These are phyloP conservation scores for Hesperophylax magnus DNA, from an alignment of 1,140 invertebrate genomes.

Conservation along the genomic window DNA sequence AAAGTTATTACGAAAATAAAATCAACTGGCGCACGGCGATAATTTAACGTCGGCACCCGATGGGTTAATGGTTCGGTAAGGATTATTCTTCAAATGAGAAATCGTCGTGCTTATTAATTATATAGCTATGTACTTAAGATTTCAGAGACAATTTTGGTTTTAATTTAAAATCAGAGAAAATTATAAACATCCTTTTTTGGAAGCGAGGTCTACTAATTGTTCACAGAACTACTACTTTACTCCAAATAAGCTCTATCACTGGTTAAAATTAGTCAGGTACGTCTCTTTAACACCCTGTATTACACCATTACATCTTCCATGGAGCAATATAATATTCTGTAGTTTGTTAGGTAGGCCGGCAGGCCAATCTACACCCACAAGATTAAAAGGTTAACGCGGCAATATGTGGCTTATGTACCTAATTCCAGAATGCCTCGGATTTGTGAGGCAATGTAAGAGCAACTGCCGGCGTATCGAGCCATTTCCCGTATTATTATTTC, in stretches of 20 bases:
- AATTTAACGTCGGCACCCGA: too few relatives aligned
- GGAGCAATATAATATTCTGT: not conserved
- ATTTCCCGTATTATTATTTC: not conserved
- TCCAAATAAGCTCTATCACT: not conserved
- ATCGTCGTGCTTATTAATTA: too few relatives aligned
- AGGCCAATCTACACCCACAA: conserved; percentile 22
- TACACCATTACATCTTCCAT: not conserved
- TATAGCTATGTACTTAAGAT: too few relatives aligned
- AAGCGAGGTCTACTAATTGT: too few relatives aligned
- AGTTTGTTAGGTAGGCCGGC: conserved; percentile 1
- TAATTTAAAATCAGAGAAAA: too few relatives aligned
- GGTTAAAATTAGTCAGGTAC: not conserved
- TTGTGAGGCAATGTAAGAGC: not conserved
- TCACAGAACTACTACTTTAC: not conserved
- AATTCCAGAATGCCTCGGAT: conserved; percentile 8
- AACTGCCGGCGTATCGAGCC: not conserved
- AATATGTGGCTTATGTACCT: conserved; percentile 17
- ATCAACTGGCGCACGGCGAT: too few relatives aligned
- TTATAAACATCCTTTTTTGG: too few relatives aligned
- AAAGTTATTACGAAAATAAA: too few relatives aligned
- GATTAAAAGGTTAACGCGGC: conserved; percentile 34
- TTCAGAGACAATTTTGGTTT: too few relatives aligned
- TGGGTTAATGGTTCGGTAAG: too few relatives aligned
- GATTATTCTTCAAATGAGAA: too few relatives aligned
- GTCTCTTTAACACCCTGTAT: not conserved